phyloP scores from a whole-genome alignment of 2,888 invertebrate genomes.

The Ethmia dodecea region DNA sequence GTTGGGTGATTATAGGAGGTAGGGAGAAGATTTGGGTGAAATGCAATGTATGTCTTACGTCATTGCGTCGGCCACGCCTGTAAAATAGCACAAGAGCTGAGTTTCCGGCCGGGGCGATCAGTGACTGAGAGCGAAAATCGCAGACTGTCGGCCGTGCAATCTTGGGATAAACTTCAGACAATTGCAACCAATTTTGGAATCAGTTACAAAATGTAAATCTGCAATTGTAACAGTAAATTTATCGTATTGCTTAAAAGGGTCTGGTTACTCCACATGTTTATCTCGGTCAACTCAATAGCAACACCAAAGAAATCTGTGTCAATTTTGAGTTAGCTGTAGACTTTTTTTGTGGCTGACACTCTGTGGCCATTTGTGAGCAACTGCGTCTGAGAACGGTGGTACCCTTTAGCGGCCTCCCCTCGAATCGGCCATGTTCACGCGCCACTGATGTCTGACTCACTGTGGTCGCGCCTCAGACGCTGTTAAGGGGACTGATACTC shows the following conservation, averaged over 20 bases:
- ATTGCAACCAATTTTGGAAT: slow-evolving; percentile 24
- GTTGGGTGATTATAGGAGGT: slow-evolving; percentile 4
- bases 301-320: no score
- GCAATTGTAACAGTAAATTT: neutral
- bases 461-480: slow-evolving; percentile 46
- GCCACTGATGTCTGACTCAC: slow-evolving; percentile 57
- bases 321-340: no score
- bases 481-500: slow-evolving; percentile 18
- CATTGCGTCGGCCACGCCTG: slow-evolving; percentile 68
- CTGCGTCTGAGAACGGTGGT: no score
- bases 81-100: slow-evolving; percentile 62
- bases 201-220: neutral
- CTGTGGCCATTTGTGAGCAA: no score
- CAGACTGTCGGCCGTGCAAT: slow-evolving; percentile 36
- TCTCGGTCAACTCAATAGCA: no score
- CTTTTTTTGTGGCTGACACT: no score
- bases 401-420: slow-evolving; percentile 53
- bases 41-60: slow-evolving; percentile 71
- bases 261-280: no score
- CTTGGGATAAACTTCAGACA: slow-evolving; percentile 35
- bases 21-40: slow-evolving; percentile 26
- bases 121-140: slow-evolving; percentile 56
- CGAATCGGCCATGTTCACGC: slow-evolving; percentile 46
- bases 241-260: neutral
- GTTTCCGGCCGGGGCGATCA: slow-evolving; percentile 27